phyloP scores from a whole-genome alignment of 2,888 invertebrate genomes.

The Athalia cordata region DNA sequence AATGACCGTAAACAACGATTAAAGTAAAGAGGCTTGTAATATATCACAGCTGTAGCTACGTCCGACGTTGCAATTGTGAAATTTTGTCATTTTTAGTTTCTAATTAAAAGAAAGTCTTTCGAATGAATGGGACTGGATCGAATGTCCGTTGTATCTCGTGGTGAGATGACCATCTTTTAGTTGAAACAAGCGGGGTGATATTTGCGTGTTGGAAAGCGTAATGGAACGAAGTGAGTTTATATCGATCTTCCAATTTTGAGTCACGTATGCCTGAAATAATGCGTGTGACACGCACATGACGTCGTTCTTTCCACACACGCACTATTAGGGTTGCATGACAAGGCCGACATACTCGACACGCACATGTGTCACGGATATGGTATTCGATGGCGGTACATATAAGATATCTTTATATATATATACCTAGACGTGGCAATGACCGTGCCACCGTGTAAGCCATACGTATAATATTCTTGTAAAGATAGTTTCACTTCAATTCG shows the following conservation, averaged over 20 bases:
- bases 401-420: neutral
- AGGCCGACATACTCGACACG: constrained; percentile 47
- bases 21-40: too few relatives aligned
- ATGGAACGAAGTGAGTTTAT: neutral
- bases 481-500: too few relatives aligned
- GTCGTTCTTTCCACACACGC: constrained; percentile 66
- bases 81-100: too few relatives aligned
- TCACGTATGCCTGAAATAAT: constrained; percentile 42
- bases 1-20: too few relatives aligned
- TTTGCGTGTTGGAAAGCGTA: neutral
- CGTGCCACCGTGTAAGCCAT: too few relatives aligned
- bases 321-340: constrained; percentile 69
- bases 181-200: neutral
- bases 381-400: constrained; percentile 1
- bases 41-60: too few relatives aligned
- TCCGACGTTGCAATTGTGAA: too few relatives aligned
- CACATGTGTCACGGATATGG: constrained; percentile 40
- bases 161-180: too few relatives aligned
- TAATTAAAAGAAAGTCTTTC: too few relatives aligned
- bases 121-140: too few relatives aligned
- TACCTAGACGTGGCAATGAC: neutral
- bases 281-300: constrained; percentile 66
- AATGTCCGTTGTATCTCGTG: too few relatives aligned
- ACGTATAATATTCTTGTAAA: too few relatives aligned
- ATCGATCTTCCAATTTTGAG: constrained; percentile 22